Evolutionary conservation across 1,140 invertebrate species (phyloP), one percentile per base, ranked within the genome.

Genomic region (Heliconius hewitsoni): DNA sequence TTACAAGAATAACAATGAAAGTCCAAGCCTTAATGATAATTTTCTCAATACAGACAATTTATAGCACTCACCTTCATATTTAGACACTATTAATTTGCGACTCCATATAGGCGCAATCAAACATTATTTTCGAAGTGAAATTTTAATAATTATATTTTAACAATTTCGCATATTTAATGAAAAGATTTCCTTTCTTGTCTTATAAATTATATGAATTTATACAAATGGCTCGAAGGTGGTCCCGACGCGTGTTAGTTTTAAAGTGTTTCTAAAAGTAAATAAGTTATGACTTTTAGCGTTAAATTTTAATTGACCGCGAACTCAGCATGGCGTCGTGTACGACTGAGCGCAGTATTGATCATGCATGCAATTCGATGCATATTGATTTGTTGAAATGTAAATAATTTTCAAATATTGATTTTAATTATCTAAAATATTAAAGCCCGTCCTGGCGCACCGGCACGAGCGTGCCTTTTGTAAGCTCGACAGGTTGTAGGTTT

Each of bases 231-330:
- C 81, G 50, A 71, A 78, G 78, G 79, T 79, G 79, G 82, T 82
- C 82, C 66, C 37, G 76, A 71, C 42, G 74, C 74, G 83, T 78
- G 81, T 83, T 83, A 83, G 78, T 78, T 82, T 75, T 76, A 81
- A 84, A 81, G 72, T 13, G 71, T 81, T 81, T 78, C 81, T 80
- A 76, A 81, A 85, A 57, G 77, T 71, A 74, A 79, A 74, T 76
- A 73, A 79, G 76, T 73, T 77, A 74, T 75, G 71, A 50, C 71
- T 82, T 76, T 66, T 79, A 81, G 72, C 83, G 81, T 81, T 80
- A 84, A 87, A 78, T 78, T 83, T 81, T 85, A 86, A 86, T 84
- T 83, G 81, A 84, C 76, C 78, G 74, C 78, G 77, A 85, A 85
- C 83, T 76, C 70, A 6, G 50, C 73, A 66, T 39, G 73, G 66